Evolutionary conservation across 2,797 vertebrate species (phyloP).

Genomic region (Pitangus sulphuratus): DNA sequence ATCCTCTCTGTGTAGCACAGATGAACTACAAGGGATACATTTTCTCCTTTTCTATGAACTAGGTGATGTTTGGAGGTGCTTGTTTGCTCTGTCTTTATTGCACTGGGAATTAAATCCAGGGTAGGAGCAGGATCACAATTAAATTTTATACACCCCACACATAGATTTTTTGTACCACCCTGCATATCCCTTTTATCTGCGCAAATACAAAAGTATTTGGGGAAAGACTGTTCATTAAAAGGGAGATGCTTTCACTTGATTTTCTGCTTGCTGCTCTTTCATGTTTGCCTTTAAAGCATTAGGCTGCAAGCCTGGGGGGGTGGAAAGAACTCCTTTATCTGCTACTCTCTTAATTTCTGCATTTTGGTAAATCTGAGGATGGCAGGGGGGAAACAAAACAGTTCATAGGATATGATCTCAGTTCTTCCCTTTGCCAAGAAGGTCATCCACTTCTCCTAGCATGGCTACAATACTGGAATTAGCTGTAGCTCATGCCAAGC

Average conservation of each 20-base stretch:
- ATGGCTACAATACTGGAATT: background rate
- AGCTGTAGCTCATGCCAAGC: background rate
- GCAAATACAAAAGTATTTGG: background rate
- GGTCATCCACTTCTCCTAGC: background rate
- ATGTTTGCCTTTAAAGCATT: slow-evolving; percentile 44
- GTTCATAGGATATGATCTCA: background rate
- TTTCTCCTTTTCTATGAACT: background rate
- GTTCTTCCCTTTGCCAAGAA: background rate
- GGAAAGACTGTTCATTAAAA: background rate
- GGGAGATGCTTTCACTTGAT: background rate
- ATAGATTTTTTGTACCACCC: background rate
- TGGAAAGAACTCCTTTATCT: slow-evolving; percentile 25
- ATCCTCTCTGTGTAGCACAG: background rate
- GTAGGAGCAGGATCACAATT: background rate
- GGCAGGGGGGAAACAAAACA: background rate
- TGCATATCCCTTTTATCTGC: slow-evolving; percentile 11
- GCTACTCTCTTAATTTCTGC: background rate
- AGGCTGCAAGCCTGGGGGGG: background rate
- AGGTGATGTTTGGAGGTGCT: background rate
- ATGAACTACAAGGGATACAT: background rate
- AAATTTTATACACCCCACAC: background rate
- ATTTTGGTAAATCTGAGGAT: background rate
- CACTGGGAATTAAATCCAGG: background rate
- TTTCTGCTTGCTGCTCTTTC: slow-evolving; percentile 39
- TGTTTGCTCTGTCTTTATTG: background rate